These are phyloP conservation scores for Hucho hucho DNA, from an alignment of 2,113 vertebrate species.

Conservation along the genomic window DNA sequence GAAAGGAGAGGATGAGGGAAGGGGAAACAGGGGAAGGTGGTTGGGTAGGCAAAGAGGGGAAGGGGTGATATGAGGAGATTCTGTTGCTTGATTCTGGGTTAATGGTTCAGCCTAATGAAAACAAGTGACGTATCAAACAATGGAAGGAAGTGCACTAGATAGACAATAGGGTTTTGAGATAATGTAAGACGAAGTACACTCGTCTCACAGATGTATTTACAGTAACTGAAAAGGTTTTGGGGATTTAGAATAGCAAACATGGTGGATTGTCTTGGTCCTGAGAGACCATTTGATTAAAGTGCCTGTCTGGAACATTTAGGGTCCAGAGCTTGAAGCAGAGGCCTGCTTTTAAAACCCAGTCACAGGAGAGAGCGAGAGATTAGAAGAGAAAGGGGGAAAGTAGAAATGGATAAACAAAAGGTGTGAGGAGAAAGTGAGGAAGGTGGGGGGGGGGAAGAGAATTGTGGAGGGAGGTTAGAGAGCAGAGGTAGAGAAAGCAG, in stretches of 20 bases:
- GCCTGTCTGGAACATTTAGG: constrained; percentile 41
- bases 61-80: not conserved
- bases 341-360: constrained; percentile 2
- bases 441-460: not conserved
- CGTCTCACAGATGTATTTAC: too few species aligned
- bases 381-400: not conserved
- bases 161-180: too few species aligned
- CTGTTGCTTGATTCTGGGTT: too few species aligned
- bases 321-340: constrained; percentile 5
- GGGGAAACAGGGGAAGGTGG: not conserved
- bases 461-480: not conserved
- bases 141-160: too few species aligned
- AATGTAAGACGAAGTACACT: too few species aligned
- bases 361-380: constrained; percentile 31
- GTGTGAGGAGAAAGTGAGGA: not conserved
- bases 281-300: constrained; percentile 25
- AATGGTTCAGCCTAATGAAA: too few species aligned
- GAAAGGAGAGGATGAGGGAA: not conserved
- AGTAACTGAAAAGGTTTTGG: too few species aligned
- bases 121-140: too few species aligned
- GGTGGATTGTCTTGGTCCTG: too few species aligned
- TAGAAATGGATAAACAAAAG: not conserved
- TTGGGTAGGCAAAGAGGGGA: not conserved
- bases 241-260: too few species aligned
- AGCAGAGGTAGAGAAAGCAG: not conserved